Base-by-base conservation (phyloP, 2,888 invertebrate species). In the Plebejus argus region DNA sequence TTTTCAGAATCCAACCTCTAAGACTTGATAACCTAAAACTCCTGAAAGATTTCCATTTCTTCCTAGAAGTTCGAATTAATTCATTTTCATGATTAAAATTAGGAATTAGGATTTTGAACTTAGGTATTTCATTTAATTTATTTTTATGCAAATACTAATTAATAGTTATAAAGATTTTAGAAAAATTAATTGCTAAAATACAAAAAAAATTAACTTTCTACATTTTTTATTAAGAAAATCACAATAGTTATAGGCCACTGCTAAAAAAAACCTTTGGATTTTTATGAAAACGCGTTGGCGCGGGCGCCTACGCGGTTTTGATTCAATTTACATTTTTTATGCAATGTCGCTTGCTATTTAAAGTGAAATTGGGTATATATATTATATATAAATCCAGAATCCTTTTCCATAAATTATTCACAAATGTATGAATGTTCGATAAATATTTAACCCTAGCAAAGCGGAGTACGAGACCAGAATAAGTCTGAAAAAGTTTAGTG, bases 381-480 rank as follows among this genome's bases (percentile, higher is more conserved):
- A n/a, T n/a, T n/a, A n/a, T n/a, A n/a, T n/a, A 58, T 58, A 58
- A 58, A 20, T 61, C 12, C 4, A 12, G 12, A 39, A 39, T 39
- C 35, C 39, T 20, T 35, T 35, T 8, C 10, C 39, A 71, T 35
- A 71, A 71, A 20, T 39, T 39, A 71, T 71, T 39, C 18, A 39
- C 20, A 71, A 39, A 74, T 12, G 53, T 49, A 53, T 20, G 72
- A 72, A 72, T 53, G 86, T 86, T 87, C 86, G 85, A 88, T 91
- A 93, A 91, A 92, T 91, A 87, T 89, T 87, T 86, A 89, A 91
- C 89, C 90, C 91, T 91, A 89, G 90, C 91, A 90, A 91, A 91
- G 90, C 91, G 88, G 85, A 89, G 91, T 92, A 93, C 92, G 93
- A 90, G 93, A 92, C 91, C 87, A 89, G 92, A 93, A 93, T 93